Evolutionary conservation across 37 sponge, comb jelly and placozoan genomes (phyloP).

Genomic region (Axinella damicornis): DNA sequence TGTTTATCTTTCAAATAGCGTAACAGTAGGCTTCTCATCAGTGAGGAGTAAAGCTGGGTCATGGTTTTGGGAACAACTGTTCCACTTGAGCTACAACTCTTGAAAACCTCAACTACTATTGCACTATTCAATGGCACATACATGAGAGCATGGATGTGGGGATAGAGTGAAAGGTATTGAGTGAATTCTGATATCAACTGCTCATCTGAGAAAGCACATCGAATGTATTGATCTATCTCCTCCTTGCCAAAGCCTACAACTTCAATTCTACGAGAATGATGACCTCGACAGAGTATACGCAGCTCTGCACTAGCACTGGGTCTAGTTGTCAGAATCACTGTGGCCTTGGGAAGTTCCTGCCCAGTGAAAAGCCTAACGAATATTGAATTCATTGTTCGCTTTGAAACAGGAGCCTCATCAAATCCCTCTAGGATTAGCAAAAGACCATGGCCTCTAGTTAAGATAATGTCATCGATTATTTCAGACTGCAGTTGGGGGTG

Average conservation of each 20-base stretch:
- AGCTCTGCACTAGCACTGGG: slow-evolving; percentile 12
- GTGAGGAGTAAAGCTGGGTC: slow-evolving; percentile 32
- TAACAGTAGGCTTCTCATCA: neutral
- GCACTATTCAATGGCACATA: slow-evolving; percentile 34
- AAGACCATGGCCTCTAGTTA: neutral
- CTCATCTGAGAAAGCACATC: neutral
- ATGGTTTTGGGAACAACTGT: slow-evolving; percentile 21
- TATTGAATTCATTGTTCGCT: neutral
- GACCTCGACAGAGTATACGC: no score
- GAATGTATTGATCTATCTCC: slow-evolving; percentile 11
- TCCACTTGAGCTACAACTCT: neutral
- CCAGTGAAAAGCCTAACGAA: slow-evolving; percentile 16
- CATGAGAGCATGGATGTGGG: slow-evolving; percentile 17
- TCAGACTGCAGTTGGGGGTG: neutral
- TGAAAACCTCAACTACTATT: slow-evolving; percentile 14
- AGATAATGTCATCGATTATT: neutral
- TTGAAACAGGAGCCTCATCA: slow-evolving; percentile 22
- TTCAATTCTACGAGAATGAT: no score
- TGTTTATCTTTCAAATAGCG: neutral
- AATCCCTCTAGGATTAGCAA: slow-evolving; percentile 44
- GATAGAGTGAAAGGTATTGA: slow-evolving; percentile 10
- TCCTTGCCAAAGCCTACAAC: neutral
- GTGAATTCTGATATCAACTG: neutral
- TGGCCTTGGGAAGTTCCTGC: neutral
- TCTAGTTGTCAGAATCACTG: slow-evolving; percentile 32